Evolutionary conservation across 2,113 vertebrate species (phyloP).

Genomic region (Ammospiza caudacuta): DNA sequence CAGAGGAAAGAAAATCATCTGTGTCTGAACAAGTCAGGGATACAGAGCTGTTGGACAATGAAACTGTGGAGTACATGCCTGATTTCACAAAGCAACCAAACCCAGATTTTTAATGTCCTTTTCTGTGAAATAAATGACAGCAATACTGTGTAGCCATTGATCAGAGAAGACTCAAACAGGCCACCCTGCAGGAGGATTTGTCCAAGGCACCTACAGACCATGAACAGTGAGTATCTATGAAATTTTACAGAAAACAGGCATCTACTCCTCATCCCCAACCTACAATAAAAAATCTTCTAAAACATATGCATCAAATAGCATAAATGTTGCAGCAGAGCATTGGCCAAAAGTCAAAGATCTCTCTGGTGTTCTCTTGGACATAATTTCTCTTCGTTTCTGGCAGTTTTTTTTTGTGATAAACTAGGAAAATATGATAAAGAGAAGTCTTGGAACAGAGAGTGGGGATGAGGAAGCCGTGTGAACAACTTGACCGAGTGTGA

Average conservation of each 20-base stretch:
- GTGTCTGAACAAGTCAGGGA: background rate
- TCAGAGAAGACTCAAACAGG: background rate
- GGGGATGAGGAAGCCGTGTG: background rate
- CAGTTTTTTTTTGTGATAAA: background rate
- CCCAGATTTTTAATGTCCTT: background rate
- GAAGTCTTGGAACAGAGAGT: background rate
- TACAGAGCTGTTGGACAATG: background rate
- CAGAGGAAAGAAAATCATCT: background rate
- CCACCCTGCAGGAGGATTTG: background rate
- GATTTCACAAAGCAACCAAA: background rate
- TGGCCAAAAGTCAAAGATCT: background rate
- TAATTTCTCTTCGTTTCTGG: background rate
- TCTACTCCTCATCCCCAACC: background rate
- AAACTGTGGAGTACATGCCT: background rate
- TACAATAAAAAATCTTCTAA: background rate
- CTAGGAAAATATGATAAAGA: background rate
- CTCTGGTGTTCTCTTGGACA: background rate
- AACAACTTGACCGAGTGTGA: background rate
- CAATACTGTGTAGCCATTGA: background rate
- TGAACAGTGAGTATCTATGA: background rate
- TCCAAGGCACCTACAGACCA: background rate
- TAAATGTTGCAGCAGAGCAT: background rate
- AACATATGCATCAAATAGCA: background rate
- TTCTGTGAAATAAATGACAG: background rate
- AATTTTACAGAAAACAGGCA: background rate